These are phyloP conservation scores for Lota lota DNA, from an alignment of 2,113 vertebrate genomes.

Conservation along the genomic window DNA sequence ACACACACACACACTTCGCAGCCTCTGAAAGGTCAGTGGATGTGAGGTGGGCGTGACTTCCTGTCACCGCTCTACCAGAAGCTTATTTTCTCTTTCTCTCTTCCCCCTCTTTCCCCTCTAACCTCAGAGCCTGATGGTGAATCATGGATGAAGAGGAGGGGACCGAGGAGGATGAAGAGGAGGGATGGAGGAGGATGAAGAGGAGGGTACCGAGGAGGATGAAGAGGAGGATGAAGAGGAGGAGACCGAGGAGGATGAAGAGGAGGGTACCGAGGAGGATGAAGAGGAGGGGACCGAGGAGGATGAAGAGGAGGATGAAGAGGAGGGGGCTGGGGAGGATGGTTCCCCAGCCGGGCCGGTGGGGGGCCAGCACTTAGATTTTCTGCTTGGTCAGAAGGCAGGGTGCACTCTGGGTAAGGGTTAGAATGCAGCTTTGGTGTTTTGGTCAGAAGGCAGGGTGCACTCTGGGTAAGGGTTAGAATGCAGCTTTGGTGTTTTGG, in stretches of 20 bases:
- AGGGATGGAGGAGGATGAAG: neutral
- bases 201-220: neutral
- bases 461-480: neutral
- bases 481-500: neutral
- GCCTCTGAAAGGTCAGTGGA: constrained; percentile 45
- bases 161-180: neutral
- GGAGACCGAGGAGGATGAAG: neutral
- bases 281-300: too few relatives aligned
- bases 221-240: constrained; percentile 10
- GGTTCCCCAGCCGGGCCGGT: too few relatives aligned
- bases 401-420: neutral
- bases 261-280: too few relatives aligned
- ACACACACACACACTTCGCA: constrained; percentile 18
- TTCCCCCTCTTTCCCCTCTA: constrained; percentile 2
- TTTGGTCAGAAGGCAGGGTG: neutral
- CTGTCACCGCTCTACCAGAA: constrained; percentile 18
- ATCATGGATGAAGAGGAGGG: constrained; percentile 63
- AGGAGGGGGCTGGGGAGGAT: too few relatives aligned
- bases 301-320: too few relatives aligned
- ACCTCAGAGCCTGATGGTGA: constrained; percentile 68
- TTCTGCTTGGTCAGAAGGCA: neutral
- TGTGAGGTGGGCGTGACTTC: neutral
- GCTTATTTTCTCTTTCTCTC: neutral
- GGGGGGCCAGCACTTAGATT: too few relatives aligned
- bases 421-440: neutral